Conservation (phyloP, 2,888 invertebrate genomes). For the Holacanthella duospinosa region DNA sequence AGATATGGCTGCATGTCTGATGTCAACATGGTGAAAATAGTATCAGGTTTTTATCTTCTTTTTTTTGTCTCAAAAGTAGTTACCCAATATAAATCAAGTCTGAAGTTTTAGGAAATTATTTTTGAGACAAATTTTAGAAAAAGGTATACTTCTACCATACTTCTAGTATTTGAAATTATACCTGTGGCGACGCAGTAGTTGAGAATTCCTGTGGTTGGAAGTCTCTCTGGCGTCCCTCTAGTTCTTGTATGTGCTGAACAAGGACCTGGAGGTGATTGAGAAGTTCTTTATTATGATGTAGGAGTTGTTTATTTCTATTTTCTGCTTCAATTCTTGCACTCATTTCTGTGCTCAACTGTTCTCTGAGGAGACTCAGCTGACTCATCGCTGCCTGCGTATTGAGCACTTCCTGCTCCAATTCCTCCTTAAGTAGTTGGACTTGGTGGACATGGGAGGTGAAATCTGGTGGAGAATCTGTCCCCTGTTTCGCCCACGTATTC, state of each 20-base stretch:
- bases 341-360: constrained; percentile 81
- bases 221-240: background rate
- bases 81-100: too few relatives aligned
- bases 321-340: constrained; percentile 85
- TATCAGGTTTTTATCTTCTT: too few relatives aligned
- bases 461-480: background rate
- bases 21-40: too few relatives aligned
- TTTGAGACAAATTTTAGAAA: too few relatives aligned
- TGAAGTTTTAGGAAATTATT: too few relatives aligned
- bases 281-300: constrained; percentile 88
- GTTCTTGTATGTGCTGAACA: constrained; percentile 61
- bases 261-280: constrained; percentile 87
- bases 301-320: constrained; percentile 82
- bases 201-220: too few relatives aligned
- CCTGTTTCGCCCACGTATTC: background rate
- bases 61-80: too few relatives aligned
- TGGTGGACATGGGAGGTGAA: constrained; percentile 54
- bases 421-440: constrained; percentile 70
- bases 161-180: too few relatives aligned
- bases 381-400: constrained; percentile 89
- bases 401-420: constrained; percentile 86
- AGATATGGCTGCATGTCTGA: too few relatives aligned
- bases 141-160: too few relatives aligned
- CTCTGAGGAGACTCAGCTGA: constrained; percentile 72
- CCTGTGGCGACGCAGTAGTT: background rate